These are phyloP conservation scores for Chlorospingus semifuscus DNA, from an alignment of 2,797 vertebrate species.

Conservation along the genomic window DNA sequence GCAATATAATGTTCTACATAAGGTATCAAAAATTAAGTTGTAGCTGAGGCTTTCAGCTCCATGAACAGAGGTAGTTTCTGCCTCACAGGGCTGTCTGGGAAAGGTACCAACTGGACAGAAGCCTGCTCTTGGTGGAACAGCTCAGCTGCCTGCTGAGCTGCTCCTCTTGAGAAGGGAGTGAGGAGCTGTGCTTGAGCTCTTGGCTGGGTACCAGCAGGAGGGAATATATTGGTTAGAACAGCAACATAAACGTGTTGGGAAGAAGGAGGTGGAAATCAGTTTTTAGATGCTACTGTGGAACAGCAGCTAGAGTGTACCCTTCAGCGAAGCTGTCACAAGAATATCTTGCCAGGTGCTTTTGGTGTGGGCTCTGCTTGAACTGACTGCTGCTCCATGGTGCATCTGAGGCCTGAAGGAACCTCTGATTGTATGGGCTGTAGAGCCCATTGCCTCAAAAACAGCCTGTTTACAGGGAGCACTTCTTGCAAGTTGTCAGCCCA, in stretches of 20 bases:
- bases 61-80: neutral
- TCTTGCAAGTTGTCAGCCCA: neutral
- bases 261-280: constrained; percentile 27
- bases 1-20: neutral
- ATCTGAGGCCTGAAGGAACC: neutral
- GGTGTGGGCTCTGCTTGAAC: neutral
- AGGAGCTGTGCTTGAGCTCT: constrained; percentile 3
- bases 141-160: neutral
- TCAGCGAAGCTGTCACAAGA: neutral
- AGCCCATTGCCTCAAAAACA: neutral
- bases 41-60: neutral
- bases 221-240: constrained; percentile 6
- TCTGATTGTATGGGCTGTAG: neutral
- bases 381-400: neutral
- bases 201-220: constrained; percentile 15
- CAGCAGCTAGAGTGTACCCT: neutral
- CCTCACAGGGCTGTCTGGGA: neutral
- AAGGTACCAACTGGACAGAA: neutral
- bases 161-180: neutral
- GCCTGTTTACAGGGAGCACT: neutral
- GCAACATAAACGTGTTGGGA: neutral
- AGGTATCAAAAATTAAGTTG: neutral
- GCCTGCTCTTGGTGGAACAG: constrained; percentile 5
- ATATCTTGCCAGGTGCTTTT: neutral
- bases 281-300: constrained; percentile 8